These are phyloP conservation scores for Sylvia atricapilla DNA, from an alignment of 2,113 vertebrate genomes.

Conservation along the genomic window DNA sequence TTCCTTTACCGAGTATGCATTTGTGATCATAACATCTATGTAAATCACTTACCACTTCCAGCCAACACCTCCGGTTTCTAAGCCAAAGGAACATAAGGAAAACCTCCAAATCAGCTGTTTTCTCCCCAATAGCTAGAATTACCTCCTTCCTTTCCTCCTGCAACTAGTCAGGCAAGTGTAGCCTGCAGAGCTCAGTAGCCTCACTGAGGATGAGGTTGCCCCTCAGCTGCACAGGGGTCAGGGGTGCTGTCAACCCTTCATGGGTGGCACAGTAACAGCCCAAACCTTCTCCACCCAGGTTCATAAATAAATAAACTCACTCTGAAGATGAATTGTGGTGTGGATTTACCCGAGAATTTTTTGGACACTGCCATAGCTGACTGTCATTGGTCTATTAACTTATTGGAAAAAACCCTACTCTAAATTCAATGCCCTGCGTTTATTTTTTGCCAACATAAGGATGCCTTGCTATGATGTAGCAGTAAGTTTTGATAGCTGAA, in stretches of 20 bases:
- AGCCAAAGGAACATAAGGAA: neutral
- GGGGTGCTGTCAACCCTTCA: neutral
- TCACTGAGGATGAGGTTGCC: neutral
- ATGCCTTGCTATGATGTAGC: neutral
- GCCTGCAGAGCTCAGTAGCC: neutral
- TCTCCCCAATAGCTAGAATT: accelerated
- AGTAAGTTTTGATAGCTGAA: neutral
- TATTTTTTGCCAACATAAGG: neutral
- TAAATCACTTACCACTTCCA: neutral
- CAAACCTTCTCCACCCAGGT: neutral
- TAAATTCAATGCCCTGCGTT: neutral
- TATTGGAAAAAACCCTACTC: neutral
- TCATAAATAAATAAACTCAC: neutral
- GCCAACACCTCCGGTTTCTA: neutral
- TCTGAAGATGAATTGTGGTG: neutral
- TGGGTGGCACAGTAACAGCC: accelerated
- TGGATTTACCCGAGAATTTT: neutral
- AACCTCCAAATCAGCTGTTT: neutral
- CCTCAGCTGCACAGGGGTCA: neutral
- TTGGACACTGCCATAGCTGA: neutral
- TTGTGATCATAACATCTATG: neutral
- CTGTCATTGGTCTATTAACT: neutral
- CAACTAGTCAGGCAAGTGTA: neutral
- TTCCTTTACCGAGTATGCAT: neutral
- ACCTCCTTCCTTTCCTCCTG: neutral